phyloP scores from a whole-genome alignment of 2,797 vertebrate species.

The Lycodopsis pacificus region DNA sequence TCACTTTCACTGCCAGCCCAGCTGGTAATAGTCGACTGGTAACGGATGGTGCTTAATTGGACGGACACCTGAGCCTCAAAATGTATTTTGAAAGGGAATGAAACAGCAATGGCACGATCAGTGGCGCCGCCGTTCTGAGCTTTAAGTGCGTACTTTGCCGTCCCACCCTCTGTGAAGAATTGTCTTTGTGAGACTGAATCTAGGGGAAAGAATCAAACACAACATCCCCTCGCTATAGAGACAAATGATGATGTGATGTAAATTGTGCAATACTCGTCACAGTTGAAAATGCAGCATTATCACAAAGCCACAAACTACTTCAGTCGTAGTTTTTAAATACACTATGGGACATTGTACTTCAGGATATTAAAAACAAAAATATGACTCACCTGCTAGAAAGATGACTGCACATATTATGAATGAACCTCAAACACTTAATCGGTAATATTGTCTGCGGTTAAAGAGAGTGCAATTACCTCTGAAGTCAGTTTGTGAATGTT shows the following conservation, averaged over 20 bases:
- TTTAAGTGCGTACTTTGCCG: slow-evolving; percentile 46
- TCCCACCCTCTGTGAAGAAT: slow-evolving; percentile 35
- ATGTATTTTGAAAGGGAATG: slow-evolving; percentile 45
- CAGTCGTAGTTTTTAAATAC: slow-evolving; percentile 14
- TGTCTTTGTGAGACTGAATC: slow-evolving; percentile 27
- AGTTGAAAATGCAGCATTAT: slow-evolving; percentile 25
- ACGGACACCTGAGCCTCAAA: slow-evolving; percentile 33
- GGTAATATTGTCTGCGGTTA: background rate
- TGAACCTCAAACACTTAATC: background rate
- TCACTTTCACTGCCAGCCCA: slow-evolving; percentile 3
- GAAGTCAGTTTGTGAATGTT: background rate
- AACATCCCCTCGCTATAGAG: slow-evolving; percentile 37
- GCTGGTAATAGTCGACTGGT: background rate
- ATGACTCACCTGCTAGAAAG: slow-evolving; percentile 22
- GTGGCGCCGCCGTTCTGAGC: slow-evolving; percentile 4
- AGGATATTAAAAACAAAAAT: slow-evolving; percentile 20
- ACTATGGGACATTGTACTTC: background rate
- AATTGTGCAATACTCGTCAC: slow-evolving; percentile 20
- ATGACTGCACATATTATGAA: slow-evolving; percentile 16
- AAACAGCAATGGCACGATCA: slow-evolving; percentile 27
- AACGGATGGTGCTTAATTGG: slow-evolving; percentile 35
- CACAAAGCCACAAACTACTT: slow-evolving; percentile 22
- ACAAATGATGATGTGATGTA: slow-evolving; percentile 48
- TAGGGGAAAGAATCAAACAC: slow-evolving; percentile 23
- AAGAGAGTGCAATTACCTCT: background rate